Evolutionary conservation across 2,888 invertebrate species (phyloP).

Genomic region (Pristionchus arcanus): DNA sequence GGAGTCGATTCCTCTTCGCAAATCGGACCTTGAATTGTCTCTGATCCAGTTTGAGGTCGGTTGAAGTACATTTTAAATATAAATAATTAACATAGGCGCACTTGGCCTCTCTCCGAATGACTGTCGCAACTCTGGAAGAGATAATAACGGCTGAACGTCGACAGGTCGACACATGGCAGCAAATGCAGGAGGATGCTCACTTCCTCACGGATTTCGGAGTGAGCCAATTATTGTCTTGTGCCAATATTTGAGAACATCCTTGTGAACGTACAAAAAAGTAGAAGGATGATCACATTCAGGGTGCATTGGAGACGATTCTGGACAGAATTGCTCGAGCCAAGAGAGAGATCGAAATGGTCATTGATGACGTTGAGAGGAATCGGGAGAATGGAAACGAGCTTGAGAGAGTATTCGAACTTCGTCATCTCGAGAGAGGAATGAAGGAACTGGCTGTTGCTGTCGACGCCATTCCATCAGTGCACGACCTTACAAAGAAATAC

Average conservation of each 20-base stretch:
- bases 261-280: no score
- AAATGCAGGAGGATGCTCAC: background rate
- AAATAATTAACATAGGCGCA: background rate
- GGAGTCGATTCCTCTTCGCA: background rate
- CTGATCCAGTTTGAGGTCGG: background rate
- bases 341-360: background rate
- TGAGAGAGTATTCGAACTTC: background rate
- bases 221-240: no score
- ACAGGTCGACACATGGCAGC: background rate
- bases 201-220: background rate
- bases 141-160: background rate
- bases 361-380: background rate
- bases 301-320: background rate
- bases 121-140: background rate
- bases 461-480: background rate
- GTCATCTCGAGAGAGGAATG: background rate
- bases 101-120: background rate
- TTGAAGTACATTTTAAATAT: background rate
- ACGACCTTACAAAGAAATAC: background rate
- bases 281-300: background rate
- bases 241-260: no score
- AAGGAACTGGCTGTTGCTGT: background rate
- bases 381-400: background rate
- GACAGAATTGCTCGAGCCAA: background rate
- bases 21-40: background rate